Percentiles rank a stretch among this genome's conserved stretches.
These are phyloP conservation scores for Lamellibrachia satsuma DNA, from an alignment of 2,888 invertebrate species.

Conservation along the genomic window DNA sequence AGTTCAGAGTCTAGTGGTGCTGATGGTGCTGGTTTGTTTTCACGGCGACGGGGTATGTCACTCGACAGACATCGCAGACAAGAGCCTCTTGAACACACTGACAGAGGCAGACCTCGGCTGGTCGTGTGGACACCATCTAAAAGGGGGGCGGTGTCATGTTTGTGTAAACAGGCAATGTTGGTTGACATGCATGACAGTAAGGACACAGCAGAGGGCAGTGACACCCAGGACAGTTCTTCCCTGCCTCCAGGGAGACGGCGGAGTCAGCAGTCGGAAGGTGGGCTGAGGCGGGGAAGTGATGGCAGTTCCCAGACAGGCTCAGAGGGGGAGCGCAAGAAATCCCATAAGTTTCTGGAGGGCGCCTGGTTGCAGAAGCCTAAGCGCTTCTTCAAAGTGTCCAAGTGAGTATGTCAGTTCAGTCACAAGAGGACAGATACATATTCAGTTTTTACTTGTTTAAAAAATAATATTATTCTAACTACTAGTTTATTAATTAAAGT, in stretches of 20 bases:
- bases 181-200: constrained; percentile 45
- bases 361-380: constrained; percentile 60
- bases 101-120: constrained; percentile 25
- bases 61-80: neutral
- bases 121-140: constrained; percentile 26
- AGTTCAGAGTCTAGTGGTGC: neutral
- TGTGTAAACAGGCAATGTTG: constrained; percentile 61
- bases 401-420: constrained; percentile 52
- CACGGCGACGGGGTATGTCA: neutral
- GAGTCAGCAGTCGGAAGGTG: neutral
- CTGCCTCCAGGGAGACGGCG: neutral
- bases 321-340: constrained; percentile 50
- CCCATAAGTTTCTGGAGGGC: constrained; percentile 53
- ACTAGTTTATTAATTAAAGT: neutral
- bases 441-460: neutral
- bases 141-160: constrained; percentile 55
- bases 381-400: constrained; percentile 63
- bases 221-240: neutral
- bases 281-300: constrained; percentile 6
- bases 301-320: neutral
- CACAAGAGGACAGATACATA: neutral
- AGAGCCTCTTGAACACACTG: neutral
- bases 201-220: neutral
- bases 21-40: neutral
- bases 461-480: neutral